Evolutionary conservation across 2,113 vertebrate genomes (phyloP), one percentile per base, ranked within the genome.

Genomic region (Clupea harengus): DNA sequence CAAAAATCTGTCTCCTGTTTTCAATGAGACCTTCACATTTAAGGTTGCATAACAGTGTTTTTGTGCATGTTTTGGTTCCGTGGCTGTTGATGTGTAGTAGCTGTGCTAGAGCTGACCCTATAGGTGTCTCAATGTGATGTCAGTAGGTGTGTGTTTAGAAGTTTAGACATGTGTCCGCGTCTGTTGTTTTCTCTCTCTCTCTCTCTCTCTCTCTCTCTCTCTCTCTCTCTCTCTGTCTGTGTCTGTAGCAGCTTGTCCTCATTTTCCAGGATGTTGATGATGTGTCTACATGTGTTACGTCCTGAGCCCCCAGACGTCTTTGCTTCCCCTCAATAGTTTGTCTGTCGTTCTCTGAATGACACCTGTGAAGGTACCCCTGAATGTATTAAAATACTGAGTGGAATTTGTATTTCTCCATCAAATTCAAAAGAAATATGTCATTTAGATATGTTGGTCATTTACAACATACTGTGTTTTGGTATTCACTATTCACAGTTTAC

Each of bases 1-100:
- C 92, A 97, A 97, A 93, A 97, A 97, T 10, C 92, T 98, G 85
- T 97, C 96, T 86, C 97, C 97, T 0, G 95, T 96, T 46, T 98
- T 98, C 90, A 97, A 96, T 44, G 97, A 98, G 92, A 96, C 95
- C 0, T 98, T 98, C 83, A 93, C 95, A 47, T 98, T 98, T 85
- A 98, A 97, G 96, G 97, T 97, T 49, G 50, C 81, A 2, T 3
- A 57, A 72, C 49, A 82, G 11, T 86, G 82, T 28, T 81, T 84
- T 4, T 47, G 28, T 44, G 57, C 54, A 46, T 17, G 47, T 87
- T 45, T 72, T 67, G 44, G 28, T 32, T 11, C 4, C 17, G 67
- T 75, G 28, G 13, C 28, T 39, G 67, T 75, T 11, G 11, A 39
- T 75, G 67, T 39, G 25, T 75, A 67, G 7, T 28, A 8, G n/a